Base-by-base conservation (phyloP, 2,113 vertebrate species). In the Leucopternis melanops region DNA sequence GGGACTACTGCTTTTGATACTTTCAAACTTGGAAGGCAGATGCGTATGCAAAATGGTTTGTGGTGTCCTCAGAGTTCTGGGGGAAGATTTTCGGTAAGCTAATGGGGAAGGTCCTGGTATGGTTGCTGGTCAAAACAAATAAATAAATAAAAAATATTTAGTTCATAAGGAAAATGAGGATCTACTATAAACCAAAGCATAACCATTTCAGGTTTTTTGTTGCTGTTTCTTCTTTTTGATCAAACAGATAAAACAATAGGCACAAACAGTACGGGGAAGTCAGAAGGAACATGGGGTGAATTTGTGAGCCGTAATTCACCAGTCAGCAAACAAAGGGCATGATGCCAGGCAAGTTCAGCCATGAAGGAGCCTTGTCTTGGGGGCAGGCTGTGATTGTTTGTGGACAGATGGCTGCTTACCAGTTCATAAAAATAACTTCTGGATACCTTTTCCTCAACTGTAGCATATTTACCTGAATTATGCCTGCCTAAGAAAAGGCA, bases 361-460 rank as follows among this genome's bases (percentile, higher is more conserved):
- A 63, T 92, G 95, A 94, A 95, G 66, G 17, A 95, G 16, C 71
- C 93, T 95, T 90, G 84, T 95, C 67, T 80, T 90, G 55, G 71
- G 92, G 61, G 63, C 74, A 91, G 79, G 67, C 59, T 74, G 70
- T 73, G 71, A 81, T 94, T 93, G n/a, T 92, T 90, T 83, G 62
- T 93, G 81, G 90, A 83, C 94, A 97, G 93, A 93, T 95, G 94
- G 95, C 81, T 82, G 78, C 71, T 92, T 86, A 88, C 50, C 29
- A 92, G 71, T 94, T 97, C 84, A 86, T 95, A 90, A 92, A 95
- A 95, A 84, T 75, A 57, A 90, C 32, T 95, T 90, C 81, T 91
- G 74, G 89, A 44, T 88, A 91, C 55, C 62, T 92, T 89, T 89
- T 67, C 54, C 83, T 91, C 58, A 89, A 3, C 42, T 70, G 45